A percentile compares a stretch with the other conserved stretches of the same genome.
These are phyloP conservation scores for Drosophila bipectinata DNA, from an alignment of 1,140 invertebrate species.

Conservation along the genomic window DNA sequence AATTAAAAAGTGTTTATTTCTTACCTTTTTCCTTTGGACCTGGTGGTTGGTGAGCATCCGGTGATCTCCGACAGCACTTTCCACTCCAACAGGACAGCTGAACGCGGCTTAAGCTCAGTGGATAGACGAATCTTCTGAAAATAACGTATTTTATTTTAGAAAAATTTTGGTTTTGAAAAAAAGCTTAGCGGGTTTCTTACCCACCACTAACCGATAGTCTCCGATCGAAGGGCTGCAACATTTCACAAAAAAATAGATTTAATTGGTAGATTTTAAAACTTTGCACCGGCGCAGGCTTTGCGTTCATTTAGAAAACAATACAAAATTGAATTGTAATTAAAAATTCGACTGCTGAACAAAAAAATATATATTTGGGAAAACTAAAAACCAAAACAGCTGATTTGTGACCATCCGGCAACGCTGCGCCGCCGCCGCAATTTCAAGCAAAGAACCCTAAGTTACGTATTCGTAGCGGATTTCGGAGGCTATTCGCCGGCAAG, in stretches of 20 bases:
- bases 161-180: neutral
- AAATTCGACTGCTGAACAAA: neutral
- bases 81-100: too few species aligned
- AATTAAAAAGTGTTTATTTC: conserved; percentile 2
- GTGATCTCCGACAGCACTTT: neutral
- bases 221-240: neutral
- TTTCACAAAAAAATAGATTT: neutral
- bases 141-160: neutral
- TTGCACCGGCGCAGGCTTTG: neutral
- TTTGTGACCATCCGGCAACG: conserved; percentile 58
- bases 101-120: neutral
- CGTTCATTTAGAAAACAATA: neutral
- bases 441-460: conserved; percentile 58
- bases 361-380: conserved; percentile 7
- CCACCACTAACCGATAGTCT: neutral
- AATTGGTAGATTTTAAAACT: neutral
- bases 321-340: neutral
- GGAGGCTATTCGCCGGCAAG: conserved; percentile 25
- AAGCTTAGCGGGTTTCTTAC: too few species aligned
- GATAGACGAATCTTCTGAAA: neutral
- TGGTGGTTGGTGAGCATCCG: too few species aligned
- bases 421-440: conserved; percentile 43
- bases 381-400: conserved; percentile 45
- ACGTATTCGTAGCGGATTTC: conserved; percentile 57
- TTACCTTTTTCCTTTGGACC: too few species aligned